Evolutionary conservation across 2,797 vertebrate genomes (phyloP), one percentile per base, ranked within the genome.

Genomic region (Schizothorax lantsangensis): DNA sequence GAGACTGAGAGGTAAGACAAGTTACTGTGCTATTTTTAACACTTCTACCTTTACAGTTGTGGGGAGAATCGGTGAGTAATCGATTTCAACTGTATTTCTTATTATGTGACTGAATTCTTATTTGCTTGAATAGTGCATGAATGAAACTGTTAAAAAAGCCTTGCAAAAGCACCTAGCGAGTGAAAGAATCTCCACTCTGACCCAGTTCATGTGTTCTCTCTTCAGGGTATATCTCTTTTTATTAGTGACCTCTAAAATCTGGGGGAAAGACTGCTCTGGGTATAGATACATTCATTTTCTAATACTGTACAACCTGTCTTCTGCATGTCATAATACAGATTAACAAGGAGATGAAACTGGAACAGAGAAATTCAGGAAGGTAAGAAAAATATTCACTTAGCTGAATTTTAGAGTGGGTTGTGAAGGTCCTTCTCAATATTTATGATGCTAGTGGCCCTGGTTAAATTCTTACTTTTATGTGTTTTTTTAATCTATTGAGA

Each of bases 181-280:
- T 66, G 68, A 75, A 86, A 86, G 36, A 71, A 87, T 78, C 57
- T 87, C 68, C 78, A 79, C 81, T 84, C 72, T 89, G 90, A 88
- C 90, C 88, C 87, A 91, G 84, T 89, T 91, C 72, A 84, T 80
- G 83, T 19, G 83, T 89, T 86, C 79, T 78, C 86, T 88, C 66
- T 89, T 84, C 33, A 78, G 79, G 72, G 83, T 81, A 81, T 30
- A 74, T 84, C 71, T 86, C 81, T 83, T 86, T 89, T 88, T 89
- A 91, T 89, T 91, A 88, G 84, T 88, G 88, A 86, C 87, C 84
- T 86, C 86, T 75, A 87, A 78, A 86, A 89, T 86, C 86, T 87
- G 87, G 87, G 68, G 74, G 87, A 88, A 82, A 83, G 84, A 88
- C 36, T 85, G 77, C 83, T 87, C 79, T 87, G 81, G 78, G 72